Percentiles rank a stretch among this genome's conserved stretches.
Evolutionary conservation across 2,797 vertebrate species (phyloP).

Genomic region (Gouania willdenowi): DNA sequence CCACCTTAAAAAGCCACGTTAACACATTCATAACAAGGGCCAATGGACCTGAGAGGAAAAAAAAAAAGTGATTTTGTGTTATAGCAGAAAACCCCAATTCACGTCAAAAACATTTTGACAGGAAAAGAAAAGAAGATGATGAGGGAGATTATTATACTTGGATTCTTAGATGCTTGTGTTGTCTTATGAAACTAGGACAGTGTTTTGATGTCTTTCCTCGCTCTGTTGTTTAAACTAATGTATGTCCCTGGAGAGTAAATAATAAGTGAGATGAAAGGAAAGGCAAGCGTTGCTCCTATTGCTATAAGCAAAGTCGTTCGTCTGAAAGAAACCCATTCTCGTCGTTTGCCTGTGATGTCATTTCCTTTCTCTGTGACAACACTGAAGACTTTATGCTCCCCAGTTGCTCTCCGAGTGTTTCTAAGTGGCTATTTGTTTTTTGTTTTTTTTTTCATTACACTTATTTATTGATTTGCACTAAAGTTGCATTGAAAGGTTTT

Average conservation of each 20-base stretch:
- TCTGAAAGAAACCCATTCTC: conserved; percentile 79
- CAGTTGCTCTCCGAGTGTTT: not conserved
- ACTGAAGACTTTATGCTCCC: conserved; percentile 1
- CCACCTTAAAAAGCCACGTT: conserved; percentile 36
- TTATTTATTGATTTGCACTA: conserved; percentile 64
- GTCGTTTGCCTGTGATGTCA: conserved; percentile 71
- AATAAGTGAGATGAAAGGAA: conserved; percentile 43
- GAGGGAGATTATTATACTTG: conserved; percentile 52
- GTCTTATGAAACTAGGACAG: conserved; percentile 69
- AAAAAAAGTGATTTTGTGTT: conserved; percentile 40
- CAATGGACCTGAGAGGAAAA: conserved; percentile 22
- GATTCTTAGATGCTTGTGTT: conserved; percentile 62
- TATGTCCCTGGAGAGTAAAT: conserved; percentile 79
- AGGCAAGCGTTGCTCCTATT: conserved; percentile 82
- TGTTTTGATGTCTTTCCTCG: conserved; percentile 61
- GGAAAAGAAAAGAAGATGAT: conserved; percentile 28
- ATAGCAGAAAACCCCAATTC: conserved; percentile 28
- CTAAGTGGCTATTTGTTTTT: no score
- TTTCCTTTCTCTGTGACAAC: conserved; percentile 13
- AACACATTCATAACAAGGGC: conserved; percentile 26
- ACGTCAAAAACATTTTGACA: conserved; percentile 31
- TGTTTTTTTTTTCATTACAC: conserved; percentile 40
- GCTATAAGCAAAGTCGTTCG: conserved; percentile 80
- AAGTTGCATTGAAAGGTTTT: conserved; percentile 33
- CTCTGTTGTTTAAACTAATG: conserved; percentile 86